Conservation (phyloP, 2,113 vertebrate species). For the Tupaia chinensis region DNA sequence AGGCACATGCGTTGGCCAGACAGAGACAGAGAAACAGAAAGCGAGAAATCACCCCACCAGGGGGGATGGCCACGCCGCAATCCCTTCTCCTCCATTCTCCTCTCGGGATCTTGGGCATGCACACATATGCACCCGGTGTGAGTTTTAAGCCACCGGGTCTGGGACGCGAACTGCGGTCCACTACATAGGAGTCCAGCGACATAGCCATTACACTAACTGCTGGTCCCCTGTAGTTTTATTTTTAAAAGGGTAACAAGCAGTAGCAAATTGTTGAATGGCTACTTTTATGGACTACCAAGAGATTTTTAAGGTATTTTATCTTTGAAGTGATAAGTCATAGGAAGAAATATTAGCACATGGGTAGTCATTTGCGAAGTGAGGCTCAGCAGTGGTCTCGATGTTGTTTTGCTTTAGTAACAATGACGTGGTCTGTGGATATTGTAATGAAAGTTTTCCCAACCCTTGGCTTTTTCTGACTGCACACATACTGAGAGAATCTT, state of each 20-base stretch:
- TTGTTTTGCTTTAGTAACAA: constrained; percentile 58
- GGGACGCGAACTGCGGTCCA: no score
- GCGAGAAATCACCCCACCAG: no score
- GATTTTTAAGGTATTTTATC: not conserved
- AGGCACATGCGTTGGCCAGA: no score
- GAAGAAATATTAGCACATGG: constrained; percentile 16
- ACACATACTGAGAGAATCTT: constrained; percentile 63
- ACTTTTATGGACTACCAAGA: not conserved
- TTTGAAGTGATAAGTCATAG: not conserved
- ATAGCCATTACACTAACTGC: no score
- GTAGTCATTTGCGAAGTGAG: constrained; percentile 19
- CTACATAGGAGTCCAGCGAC: no score
- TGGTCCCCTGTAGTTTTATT: not conserved
- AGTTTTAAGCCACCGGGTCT: no score
- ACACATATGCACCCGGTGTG: no score
- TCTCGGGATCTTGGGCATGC: no score
- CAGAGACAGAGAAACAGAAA: no score
- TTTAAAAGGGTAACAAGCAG: not conserved
- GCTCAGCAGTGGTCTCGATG: constrained; percentile 48
- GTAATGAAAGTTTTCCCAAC: constrained; percentile 52
- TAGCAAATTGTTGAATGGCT: not conserved
- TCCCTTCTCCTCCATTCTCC: no score
- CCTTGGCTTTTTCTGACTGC: constrained; percentile 62
- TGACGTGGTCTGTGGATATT: constrained; percentile 17
- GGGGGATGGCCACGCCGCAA: no score